These are phyloP conservation scores for Nomada fucata DNA, from an alignment of 2,888 invertebrate species.

Conservation along the genomic window DNA sequence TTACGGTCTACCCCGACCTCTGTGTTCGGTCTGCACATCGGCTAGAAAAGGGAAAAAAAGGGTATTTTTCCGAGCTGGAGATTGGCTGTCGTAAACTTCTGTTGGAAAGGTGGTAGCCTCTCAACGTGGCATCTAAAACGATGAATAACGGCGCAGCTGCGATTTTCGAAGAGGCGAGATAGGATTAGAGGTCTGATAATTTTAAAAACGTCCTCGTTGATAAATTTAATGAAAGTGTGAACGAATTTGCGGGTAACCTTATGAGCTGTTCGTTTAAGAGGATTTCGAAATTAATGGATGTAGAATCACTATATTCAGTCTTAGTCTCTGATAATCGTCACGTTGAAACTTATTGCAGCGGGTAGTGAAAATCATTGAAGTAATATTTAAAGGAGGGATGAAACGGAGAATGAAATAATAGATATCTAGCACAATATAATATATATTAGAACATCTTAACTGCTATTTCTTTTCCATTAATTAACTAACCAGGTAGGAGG, in stretches of 20 bases:
- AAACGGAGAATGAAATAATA: background rate
- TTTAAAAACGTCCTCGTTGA: constrained; percentile 3
- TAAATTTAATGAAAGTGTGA: background rate
- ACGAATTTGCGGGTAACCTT: too few species aligned
- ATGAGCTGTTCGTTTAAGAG: background rate
- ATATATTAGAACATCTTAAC: background rate
- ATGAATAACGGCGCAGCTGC: constrained; percentile 53
- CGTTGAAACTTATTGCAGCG: too few species aligned
- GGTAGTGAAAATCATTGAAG: background rate
- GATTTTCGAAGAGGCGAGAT: constrained; percentile 13
- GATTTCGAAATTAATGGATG: too few species aligned
- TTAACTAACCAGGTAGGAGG: background rate
- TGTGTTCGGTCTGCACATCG: background rate
- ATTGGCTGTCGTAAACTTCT: constrained; percentile 59
- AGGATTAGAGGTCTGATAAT: constrained; percentile 13
- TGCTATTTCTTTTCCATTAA: background rate
- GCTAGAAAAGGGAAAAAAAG: background rate
- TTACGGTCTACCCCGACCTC: constrained; percentile 30
- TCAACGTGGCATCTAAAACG: constrained; percentile 35
- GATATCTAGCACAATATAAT: background rate
- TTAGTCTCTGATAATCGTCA: too few species aligned
- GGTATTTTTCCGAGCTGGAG: constrained; percentile 46
- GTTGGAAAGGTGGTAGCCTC: constrained; percentile 43
- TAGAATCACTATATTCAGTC: too few species aligned
- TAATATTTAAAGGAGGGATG: background rate